A percentile compares a stretch with the other conserved stretches of the same genome.
These are phyloP conservation scores for Rhinolophus ferrumequinum DNA, from an alignment of 2,113 vertebrate genomes.

Conservation along the genomic window DNA sequence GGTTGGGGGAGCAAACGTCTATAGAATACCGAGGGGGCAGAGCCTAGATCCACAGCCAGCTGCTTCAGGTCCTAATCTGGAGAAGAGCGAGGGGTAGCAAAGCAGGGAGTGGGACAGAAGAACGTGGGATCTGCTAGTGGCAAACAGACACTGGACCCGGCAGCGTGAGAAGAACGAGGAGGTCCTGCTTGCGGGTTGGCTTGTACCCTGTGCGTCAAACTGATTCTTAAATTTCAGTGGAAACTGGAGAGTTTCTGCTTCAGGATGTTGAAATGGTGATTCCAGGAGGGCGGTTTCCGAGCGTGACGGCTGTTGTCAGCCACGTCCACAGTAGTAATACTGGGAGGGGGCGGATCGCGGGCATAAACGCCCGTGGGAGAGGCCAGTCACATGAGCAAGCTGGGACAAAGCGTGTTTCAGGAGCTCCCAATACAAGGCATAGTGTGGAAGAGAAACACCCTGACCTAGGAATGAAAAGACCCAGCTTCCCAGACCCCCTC, in stretches of 20 bases:
- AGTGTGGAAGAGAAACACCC: neutral
- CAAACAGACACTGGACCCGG: rapidly evolving
- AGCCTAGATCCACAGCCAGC: neutral
- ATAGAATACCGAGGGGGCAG: neutral
- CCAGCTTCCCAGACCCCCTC: neutral
- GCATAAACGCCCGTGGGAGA: neutral
- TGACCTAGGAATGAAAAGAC: neutral
- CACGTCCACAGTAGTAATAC: too few species aligned
- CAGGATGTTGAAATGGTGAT: neutral
- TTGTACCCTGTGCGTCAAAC: neutral
- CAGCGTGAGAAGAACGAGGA: neutral
- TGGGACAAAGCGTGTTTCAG: neutral
- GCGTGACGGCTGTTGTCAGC: neutral
- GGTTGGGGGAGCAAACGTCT: neutral
- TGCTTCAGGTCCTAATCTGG: neutral
- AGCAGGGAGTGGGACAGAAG: neutral
- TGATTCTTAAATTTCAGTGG: conserved; percentile 47
- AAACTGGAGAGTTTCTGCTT: neutral
- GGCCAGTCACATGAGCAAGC: neutral
- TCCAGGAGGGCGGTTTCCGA: neutral
- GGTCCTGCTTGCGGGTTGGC: neutral
- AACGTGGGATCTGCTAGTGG: neutral
- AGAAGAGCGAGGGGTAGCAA: neutral
- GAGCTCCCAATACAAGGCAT: neutral
- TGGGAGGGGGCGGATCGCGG: rapidly evolving